phyloP scores from a whole-genome alignment of 1,140 invertebrate species.

The Apis laboriosa region DNA sequence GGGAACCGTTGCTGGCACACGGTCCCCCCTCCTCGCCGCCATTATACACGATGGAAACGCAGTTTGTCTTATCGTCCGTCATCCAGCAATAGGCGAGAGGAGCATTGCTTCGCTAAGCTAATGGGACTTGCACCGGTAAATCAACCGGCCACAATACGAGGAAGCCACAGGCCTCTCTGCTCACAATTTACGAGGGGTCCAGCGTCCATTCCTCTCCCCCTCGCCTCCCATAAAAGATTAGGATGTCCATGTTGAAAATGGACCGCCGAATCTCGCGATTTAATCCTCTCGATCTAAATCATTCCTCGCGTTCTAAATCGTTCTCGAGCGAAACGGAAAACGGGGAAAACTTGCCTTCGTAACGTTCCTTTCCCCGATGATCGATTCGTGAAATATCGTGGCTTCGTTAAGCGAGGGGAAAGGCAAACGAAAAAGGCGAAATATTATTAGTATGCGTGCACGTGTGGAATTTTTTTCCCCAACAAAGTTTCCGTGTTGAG shows the following conservation, averaged over 20 bases:
- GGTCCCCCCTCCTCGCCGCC: not conserved
- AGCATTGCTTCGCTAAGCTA: conserved; percentile 71
- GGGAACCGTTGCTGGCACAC: conserved; percentile 48
- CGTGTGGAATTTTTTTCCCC: too few relatives aligned
- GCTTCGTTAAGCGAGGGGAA: not conserved
- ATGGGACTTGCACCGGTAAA: conserved; percentile 74
- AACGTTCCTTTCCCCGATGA: not conserved
- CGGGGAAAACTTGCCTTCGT: not conserved
- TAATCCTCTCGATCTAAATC: not conserved
- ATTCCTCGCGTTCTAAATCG: too few relatives aligned
- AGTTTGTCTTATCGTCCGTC: conserved; percentile 70
- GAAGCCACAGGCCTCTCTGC: conserved; percentile 25
- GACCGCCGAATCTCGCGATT: not conserved
- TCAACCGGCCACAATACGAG: conserved; percentile 68
- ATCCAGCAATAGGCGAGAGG: conserved; percentile 66
- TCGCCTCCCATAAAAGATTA: conserved; percentile 50
- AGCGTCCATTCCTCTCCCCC: conserved; percentile 4
- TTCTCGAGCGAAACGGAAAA: conserved; percentile 19
- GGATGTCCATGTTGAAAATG: conserved; percentile 47
- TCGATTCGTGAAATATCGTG: conserved; percentile 1
- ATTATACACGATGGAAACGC: conserved; percentile 62
- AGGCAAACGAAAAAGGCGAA: not conserved
- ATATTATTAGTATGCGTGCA: conserved; percentile 6
- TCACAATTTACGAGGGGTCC: conserved; percentile 69
- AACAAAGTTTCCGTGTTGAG: too few relatives aligned